Evolutionary conservation across 2,797 vertebrate species (phyloP).

Genomic region (Acanthurus tractus): DNA sequence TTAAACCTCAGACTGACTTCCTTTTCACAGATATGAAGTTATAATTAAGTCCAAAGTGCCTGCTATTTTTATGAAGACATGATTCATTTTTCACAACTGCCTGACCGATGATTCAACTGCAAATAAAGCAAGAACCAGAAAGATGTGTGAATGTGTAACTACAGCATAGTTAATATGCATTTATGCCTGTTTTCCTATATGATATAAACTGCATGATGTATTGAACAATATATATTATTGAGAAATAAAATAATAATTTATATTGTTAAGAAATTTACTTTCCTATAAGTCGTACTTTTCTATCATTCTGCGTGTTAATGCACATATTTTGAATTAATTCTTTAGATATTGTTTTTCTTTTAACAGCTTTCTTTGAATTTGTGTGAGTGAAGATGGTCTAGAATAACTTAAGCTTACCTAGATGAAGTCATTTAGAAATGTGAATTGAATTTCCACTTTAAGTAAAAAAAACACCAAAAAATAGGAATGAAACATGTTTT

Average conservation of each 20-base stretch:
- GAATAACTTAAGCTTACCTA: conserved; percentile 19
- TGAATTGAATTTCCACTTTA: conserved; percentile 41
- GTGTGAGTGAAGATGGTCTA: conserved; percentile 20
- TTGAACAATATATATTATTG: conserved; percentile 21
- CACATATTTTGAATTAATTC: conserved; percentile 23
- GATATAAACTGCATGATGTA: conserved; percentile 19
- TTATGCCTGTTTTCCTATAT: conserved; percentile 29
- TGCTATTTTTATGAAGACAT: background rate
- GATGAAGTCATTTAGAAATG: conserved; percentile 30
- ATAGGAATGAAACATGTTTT: conserved; percentile 58
- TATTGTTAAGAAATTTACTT: conserved; percentile 12
- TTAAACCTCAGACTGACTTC: conserved; percentile 10
- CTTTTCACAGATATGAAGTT: conserved; percentile 19
- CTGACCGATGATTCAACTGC: conserved; percentile 5
- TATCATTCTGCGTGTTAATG: conserved; percentile 32
- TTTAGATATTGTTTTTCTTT: conserved; percentile 20
- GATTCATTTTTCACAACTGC: background rate
- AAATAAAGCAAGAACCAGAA: conserved; percentile 14
- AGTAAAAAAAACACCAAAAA: conserved; percentile 42
- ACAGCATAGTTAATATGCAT: conserved; percentile 27
- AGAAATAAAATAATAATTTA: conserved; percentile 19
- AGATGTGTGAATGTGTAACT: conserved; percentile 14
- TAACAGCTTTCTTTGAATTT: conserved; percentile 7
- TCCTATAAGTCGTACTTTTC: conserved; percentile 15
- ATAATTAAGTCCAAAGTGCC: background rate